These are phyloP conservation scores for Epistrophella euchroma DNA, from an alignment of 2,888 invertebrate species.

Conservation along the genomic window DNA sequence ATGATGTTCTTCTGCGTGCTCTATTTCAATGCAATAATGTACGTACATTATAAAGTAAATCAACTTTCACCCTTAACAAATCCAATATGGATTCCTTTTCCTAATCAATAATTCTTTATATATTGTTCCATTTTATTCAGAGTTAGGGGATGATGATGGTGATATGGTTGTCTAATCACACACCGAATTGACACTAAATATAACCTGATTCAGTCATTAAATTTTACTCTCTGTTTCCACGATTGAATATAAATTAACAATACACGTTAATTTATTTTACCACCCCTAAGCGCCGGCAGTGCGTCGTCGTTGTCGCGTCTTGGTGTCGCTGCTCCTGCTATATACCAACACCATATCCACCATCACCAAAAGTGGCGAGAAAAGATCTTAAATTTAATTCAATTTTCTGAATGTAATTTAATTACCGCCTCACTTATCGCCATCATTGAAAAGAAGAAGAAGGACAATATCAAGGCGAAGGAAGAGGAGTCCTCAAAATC, in stretches of 20 bases:
- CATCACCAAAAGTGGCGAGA: constrained; percentile 34
- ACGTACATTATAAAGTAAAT: neutral
- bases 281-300: constrained; percentile 51
- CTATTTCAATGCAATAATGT: constrained; percentile 23
- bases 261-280: constrained; percentile 42
- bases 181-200: constrained; percentile 47
- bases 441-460: constrained; percentile 11
- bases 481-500: constrained; percentile 55
- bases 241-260: constrained; percentile 44
- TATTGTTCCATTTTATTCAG: neutral
- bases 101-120: constrained; percentile 40
- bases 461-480: constrained; percentile 21
- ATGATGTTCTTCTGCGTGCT: neutral
- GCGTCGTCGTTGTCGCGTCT: too few relatives aligned
- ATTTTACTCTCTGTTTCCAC: constrained; percentile 22
- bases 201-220: constrained; percentile 56
- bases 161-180: constrained; percentile 32
- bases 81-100: constrained; percentile 71
- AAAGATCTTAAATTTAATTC: constrained; percentile 65
- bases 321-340: neutral
- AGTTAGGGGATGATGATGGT: constrained; percentile 14
- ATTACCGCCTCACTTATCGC: constrained; percentile 49
- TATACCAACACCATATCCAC: neutral
- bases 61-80: constrained; percentile 57
- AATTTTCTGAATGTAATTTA: constrained; percentile 70